phyloP scores from a whole-genome alignment of 1,140 invertebrate species.

The Bradysia coprophila region DNA sequence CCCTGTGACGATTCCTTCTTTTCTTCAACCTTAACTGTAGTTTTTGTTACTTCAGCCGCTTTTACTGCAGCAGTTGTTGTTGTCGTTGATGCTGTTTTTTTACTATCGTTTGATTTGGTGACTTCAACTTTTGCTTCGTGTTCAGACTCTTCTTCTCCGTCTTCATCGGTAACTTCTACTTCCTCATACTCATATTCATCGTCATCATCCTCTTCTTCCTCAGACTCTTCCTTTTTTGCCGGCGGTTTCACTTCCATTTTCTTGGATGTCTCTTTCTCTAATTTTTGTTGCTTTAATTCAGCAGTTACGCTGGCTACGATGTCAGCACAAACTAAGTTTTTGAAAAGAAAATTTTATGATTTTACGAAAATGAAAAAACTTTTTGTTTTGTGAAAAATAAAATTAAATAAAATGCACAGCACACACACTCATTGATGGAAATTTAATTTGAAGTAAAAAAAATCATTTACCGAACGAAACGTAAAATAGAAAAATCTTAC shows the following conservation, averaged over 20 bases:
- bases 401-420: not conserved
- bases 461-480: too few relatives aligned
- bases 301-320: constrained; percentile 31
- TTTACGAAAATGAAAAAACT: not conserved
- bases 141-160: constrained; percentile 1
- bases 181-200: not conserved
- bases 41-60: not conserved
- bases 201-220: not conserved
- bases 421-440: not conserved
- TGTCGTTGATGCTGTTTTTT: not conserved
- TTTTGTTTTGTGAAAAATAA: not conserved
- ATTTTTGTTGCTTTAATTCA: constrained; percentile 10
- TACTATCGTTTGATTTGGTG: not conserved
- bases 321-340: constrained; percentile 30
- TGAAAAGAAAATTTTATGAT: not conserved
- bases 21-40: constrained; percentile 5
- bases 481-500: too few relatives aligned
- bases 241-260: constrained; percentile 1
- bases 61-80: not conserved
- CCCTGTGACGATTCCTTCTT: constrained; percentile 14
- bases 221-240: not conserved
- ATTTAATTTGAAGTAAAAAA: too few relatives aligned
- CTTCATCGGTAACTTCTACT: not conserved
- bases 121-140: not conserved
- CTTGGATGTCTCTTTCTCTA: constrained; percentile 1